Percentiles rank a stretch among this genome's conserved stretches.
Conservation (phyloP, 2,888 invertebrate genomes). For the Euphydryas editha region DNA sequence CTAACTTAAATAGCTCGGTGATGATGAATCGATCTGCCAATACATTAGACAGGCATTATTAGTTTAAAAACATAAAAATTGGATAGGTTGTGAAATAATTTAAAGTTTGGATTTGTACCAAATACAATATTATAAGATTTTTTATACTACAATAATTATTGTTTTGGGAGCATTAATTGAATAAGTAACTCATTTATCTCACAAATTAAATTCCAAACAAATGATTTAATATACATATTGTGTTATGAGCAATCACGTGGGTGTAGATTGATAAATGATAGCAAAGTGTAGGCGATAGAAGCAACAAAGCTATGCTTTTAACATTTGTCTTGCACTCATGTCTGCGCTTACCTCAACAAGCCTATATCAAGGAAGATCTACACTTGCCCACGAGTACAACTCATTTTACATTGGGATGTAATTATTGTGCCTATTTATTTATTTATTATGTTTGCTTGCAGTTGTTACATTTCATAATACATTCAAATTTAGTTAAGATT, state of each 20-base stretch:
- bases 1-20: too few species aligned
- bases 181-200: conserved; percentile 13
- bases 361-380: conserved; percentile 19
- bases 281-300: conserved; percentile 56
- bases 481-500: too few species aligned
- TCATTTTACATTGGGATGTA: background rate
- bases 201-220: conserved; percentile 17
- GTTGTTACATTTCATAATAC: too few species aligned
- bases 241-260: conserved; percentile 48
- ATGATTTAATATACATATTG: conserved; percentile 16
- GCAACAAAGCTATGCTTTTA: conserved; percentile 58
- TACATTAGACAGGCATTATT: too few species aligned
- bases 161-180: background rate
- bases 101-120: too few species aligned
- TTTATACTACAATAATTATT: background rate
- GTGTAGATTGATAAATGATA: conserved; percentile 64
- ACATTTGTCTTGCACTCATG: conserved; percentile 68
- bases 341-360: conserved; percentile 48
- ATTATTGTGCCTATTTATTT: too few species aligned
- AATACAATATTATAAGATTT: background rate
- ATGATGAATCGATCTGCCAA: too few species aligned
- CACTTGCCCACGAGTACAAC: conserved; percentile 6
- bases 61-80: too few species aligned
- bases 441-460: too few species aligned
- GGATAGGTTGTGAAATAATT: too few species aligned